phyloP scores from a whole-genome alignment of 1,140 invertebrate species.

The Neodiprion pinetum region DNA sequence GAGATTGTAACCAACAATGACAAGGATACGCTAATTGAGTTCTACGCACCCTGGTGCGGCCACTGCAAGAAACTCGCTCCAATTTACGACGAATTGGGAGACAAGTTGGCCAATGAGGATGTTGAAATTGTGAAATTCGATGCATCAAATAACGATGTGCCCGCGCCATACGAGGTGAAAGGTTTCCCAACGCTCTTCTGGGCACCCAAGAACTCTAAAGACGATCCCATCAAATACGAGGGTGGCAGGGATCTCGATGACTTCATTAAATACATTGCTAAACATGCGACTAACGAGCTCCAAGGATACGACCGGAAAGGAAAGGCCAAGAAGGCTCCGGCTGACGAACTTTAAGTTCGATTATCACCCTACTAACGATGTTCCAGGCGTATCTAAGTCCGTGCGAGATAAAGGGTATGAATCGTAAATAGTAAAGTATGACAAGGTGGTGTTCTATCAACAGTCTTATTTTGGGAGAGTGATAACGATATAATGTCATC shows the following conservation, averaged over 20 bases:
- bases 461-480: too few species aligned
- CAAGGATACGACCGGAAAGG: slow-evolving; percentile 90
- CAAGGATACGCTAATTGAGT: slow-evolving; percentile 96
- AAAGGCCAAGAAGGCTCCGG: slow-evolving; percentile 73
- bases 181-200: slow-evolving; percentile 99
- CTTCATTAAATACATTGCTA: slow-evolving; percentile 95
- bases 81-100: slow-evolving; percentile 92
- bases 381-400: too few species aligned
- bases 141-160: slow-evolving; percentile 98
- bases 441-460: too few species aligned
- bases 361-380: too few species aligned
- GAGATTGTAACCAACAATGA: slow-evolving; percentile 90
- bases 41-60: slow-evolving; percentile 99
- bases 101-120: slow-evolving; percentile 88
- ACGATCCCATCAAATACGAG: slow-evolving; percentile 90
- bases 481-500: too few species aligned
- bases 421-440: too few species aligned
- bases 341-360: slow-evolving; percentile 73
- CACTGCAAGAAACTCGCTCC: slow-evolving; percentile 97
- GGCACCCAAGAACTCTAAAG: slow-evolving; percentile 85
- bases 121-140: slow-evolving; percentile 97
- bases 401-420: too few species aligned
- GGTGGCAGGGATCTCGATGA: slow-evolving; percentile 94
- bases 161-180: slow-evolving; percentile 87
- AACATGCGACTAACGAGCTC: slow-evolving; percentile 89